Evolutionary conservation across 2,888 invertebrate species (phyloP), one percentile per base, ranked within the genome.

Genomic region (Lottia scabra): DNA sequence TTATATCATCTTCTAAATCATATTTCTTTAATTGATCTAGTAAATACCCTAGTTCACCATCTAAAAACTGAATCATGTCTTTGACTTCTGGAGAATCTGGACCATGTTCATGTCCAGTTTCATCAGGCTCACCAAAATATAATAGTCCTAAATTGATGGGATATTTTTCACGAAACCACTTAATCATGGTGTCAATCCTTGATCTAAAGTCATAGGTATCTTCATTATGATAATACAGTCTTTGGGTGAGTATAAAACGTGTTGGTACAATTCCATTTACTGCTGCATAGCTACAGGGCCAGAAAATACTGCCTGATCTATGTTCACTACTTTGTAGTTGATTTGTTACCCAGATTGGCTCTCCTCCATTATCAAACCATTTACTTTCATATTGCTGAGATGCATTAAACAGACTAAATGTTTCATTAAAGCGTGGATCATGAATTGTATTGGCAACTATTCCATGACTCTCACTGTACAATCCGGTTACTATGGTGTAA

Each of bases 111-210:
- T 95, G 94, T 0, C 92, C 93, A 72, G 80, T 74, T 0, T 90
- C 88, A 87, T 94, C 95, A 0, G 94, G 94, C 81, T 94, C 93
- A 80, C 93, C 93, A 81, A 93, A 92, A 84, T 94, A 94, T 63
- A 94, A 71, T 88, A 93, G 90, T 0, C 93, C 92, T 69, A 94
- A 89, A 89, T 94, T 94, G 0, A 93, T 93, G 13, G 94, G 94
- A 70, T 90, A 91, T 26, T 84, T 67, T 45, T 81, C 77, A 6
- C 78, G 77, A 73, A 89, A 88, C 88, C 88, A 88, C 6, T 81
- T 72, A 6, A 88, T 70, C 2, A 88, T 72, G 16, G 70, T 82
- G 63, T 88, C 85, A 13, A 85, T 74, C 67, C 84, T 78, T 5
- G 78, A 78, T 45, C 76, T 85, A 6, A 91, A 63, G 46, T 30